Evolutionary conservation across 1,140 invertebrate genomes (phyloP).

Genomic region (Lethocerus indicus): DNA sequence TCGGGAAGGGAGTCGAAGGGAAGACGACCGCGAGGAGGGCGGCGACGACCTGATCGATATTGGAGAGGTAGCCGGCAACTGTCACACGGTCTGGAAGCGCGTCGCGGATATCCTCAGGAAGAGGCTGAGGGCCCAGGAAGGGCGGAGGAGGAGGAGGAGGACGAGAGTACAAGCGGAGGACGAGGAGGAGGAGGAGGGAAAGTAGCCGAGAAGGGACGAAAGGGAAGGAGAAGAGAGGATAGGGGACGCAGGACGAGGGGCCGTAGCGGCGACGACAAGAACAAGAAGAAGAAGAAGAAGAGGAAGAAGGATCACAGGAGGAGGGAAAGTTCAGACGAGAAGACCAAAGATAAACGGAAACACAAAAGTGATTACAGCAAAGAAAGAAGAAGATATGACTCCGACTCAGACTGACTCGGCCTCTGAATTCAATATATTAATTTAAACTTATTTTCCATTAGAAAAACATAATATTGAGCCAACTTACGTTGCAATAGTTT

Average conservation of each 20-base stretch:
- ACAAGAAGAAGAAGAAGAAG: not conserved
- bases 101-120: not conserved
- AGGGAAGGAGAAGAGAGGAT: not conserved
- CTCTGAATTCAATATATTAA: too few relatives aligned
- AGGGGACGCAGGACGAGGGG: not conserved
- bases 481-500: too few relatives aligned
- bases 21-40: not conserved
- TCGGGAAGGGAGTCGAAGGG: not conserved
- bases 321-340: too few relatives aligned
- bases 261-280: not conserved
- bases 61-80: not conserved
- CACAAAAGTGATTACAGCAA: too few relatives aligned
- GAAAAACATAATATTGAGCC: too few relatives aligned
- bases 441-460: too few relatives aligned
- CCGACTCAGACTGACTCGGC: too few relatives aligned
- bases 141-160: not conserved
- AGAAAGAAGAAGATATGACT: too few relatives aligned
- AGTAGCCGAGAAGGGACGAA: not conserved
- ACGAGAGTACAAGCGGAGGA: not conserved
- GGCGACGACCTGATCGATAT: not conserved
- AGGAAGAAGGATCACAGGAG: too few relatives aligned
- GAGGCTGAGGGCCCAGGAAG: not conserved
- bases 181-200: not conserved
- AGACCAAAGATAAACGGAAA: too few relatives aligned
- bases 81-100: conserved; percentile 1